phyloP scores from a whole-genome alignment of 2,797 vertebrate genomes.

The Bovichtus variegatus region DNA sequence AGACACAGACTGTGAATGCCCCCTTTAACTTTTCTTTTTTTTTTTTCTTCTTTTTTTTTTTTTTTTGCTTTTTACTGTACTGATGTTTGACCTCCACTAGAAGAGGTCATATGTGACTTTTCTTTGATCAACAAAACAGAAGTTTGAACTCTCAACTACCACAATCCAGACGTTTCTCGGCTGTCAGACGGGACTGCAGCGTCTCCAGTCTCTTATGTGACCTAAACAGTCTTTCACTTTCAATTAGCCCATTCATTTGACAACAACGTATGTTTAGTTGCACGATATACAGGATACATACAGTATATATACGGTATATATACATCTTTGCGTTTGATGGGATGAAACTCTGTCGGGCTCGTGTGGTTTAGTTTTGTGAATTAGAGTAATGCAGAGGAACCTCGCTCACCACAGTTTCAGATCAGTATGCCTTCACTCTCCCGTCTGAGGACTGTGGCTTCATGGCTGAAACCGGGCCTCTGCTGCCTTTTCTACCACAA shows the following conservation, averaged over 20 bases:
- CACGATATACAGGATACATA: constrained; percentile 19
- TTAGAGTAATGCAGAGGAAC: constrained; percentile 50
- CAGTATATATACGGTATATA: constrained; percentile 23
- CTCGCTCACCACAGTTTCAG: constrained; percentile 52
- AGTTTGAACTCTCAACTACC: constrained; percentile 49
- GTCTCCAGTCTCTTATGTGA: constrained; percentile 36
- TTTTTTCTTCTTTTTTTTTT: too few relatives aligned
- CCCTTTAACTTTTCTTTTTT: too few relatives aligned
- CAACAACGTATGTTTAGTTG: constrained; percentile 49
- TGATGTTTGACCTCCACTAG: constrained; percentile 24
- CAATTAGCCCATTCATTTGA: constrained; percentile 53
- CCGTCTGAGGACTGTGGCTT: constrained; percentile 67
- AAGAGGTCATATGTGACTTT: constrained; percentile 32
- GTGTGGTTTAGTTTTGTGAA: constrained; percentile 66
- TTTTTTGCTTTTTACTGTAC: constrained; percentile 1
- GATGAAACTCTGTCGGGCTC: constrained; percentile 15
- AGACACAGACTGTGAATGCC: neutral
- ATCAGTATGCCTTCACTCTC: constrained; percentile 58
- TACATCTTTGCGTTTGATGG: constrained; percentile 34
- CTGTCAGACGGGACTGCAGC: constrained; percentile 29
- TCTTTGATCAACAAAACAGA: constrained; percentile 50
- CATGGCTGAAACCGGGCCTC: constrained; percentile 63
- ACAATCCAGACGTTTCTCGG: constrained; percentile 62
- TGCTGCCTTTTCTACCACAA: constrained; percentile 71
- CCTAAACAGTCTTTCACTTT: constrained; percentile 56